A percentile compares a stretch with the other conserved stretches of the same genome.
Conservation (phyloP, 1,140 invertebrate genomes). For the Lethrus apterus region DNA sequence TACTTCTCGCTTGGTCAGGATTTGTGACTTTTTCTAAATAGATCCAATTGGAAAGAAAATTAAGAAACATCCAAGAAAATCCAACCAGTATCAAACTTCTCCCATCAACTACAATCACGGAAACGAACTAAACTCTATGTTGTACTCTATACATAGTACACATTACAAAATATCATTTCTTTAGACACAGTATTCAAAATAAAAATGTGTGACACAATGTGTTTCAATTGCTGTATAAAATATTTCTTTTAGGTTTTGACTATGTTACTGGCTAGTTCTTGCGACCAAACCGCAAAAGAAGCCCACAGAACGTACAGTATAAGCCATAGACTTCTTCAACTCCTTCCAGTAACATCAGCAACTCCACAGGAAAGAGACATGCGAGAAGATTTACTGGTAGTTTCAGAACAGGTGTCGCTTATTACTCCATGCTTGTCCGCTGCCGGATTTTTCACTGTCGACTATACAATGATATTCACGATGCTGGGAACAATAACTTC, state of each 20-base stretch:
- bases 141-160: no score
- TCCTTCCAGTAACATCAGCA: conserved; percentile 14
- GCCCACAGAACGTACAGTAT: conserved; percentile 18
- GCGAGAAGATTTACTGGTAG: conserved; percentile 18
- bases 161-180: no score
- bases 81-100: no score
- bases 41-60: no score
- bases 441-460: conserved; percentile 26
- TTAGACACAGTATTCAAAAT: no score
- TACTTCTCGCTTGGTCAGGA: no score
- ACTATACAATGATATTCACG: conserved; percentile 21
- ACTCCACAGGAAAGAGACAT: conserved; percentile 10
- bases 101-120: no score
- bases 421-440: conserved; percentile 21
- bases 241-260: conserved; percentile 20
- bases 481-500: conserved; percentile 24
- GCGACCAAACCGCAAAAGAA: conserved; percentile 18
- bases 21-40: no score
- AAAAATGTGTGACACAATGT: no score
- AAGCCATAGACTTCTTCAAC: conserved; percentile 19
- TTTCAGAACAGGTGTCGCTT: conserved; percentile 16
- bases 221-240: neutral
- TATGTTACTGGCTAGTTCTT: conserved; percentile 17
- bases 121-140: no score
- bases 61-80: no score